Evolutionary conservation across 2,888 invertebrate species (phyloP).

Genomic region (Pammene fasciana): DNA sequence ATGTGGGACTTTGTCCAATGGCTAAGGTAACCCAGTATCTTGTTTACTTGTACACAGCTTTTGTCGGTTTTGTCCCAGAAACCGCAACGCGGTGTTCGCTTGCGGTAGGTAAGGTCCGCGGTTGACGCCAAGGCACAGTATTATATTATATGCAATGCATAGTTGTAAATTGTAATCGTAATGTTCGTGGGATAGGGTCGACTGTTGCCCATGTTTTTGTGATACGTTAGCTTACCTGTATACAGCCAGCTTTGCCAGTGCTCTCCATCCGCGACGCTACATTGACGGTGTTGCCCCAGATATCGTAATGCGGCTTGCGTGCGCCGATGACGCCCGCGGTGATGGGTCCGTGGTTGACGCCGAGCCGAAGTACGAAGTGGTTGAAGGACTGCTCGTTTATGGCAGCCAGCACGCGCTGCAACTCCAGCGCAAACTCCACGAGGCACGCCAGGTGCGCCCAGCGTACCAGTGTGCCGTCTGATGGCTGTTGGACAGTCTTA

Average conservation of each 20-base stretch:
- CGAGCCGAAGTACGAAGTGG: slow-evolving; percentile 96
- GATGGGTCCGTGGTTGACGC: slow-evolving; percentile 97
- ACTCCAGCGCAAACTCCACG: slow-evolving; percentile 95
- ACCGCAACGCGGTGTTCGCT: too few species aligned
- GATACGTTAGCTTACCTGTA: slow-evolving; percentile 88
- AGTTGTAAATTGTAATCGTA: too few species aligned
- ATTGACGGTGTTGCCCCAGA: slow-evolving; percentile 98
- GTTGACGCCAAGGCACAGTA: background rate
- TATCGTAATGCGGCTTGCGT: slow-evolving; percentile 97
- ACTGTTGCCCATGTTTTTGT: background rate
- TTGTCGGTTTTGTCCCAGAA: too few species aligned
- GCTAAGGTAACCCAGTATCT: too few species aligned
- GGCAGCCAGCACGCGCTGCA: slow-evolving; percentile 94
- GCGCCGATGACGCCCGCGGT: slow-evolving; percentile 98
- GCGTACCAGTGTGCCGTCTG: slow-evolving; percentile 88
- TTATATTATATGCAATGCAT: too few species aligned
- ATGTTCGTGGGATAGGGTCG: too few species aligned
- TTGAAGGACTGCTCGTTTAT: slow-evolving; percentile 98
- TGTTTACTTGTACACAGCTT: too few species aligned
- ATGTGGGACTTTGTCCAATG: too few species aligned
- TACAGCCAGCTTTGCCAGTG: slow-evolving; percentile 96
- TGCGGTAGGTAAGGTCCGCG: background rate
- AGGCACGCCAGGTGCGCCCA: slow-evolving; percentile 93
- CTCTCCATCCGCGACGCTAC: slow-evolving; percentile 99
- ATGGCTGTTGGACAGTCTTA: slow-evolving; percentile 75